Conservation (phyloP, 2,888 invertebrate species). For the Pandemis corylana region DNA sequence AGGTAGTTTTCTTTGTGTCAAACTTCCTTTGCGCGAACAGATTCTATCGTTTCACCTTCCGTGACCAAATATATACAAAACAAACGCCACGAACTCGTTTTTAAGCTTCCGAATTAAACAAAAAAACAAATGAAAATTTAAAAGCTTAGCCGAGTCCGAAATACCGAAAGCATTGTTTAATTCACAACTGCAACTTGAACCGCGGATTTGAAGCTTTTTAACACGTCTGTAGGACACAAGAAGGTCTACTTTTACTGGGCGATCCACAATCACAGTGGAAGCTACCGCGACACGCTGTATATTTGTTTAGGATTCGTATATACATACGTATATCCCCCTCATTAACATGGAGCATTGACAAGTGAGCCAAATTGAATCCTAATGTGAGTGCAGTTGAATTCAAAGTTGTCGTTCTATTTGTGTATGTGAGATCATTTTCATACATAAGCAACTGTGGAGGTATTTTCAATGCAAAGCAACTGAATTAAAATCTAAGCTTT, state of each 20-base stretch:
- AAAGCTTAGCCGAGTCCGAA: conserved; percentile 54
- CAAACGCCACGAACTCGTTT: conserved; percentile 27
- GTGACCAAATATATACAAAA: conserved; percentile 10
- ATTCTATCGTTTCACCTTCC: neutral
- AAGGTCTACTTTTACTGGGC: conserved; percentile 61
- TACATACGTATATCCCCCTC: conserved; percentile 63
- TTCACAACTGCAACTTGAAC: conserved; percentile 52
- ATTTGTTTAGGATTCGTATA: conserved; percentile 74
- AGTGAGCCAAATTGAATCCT: conserved; percentile 60
- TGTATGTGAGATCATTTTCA: conserved; percentile 46
- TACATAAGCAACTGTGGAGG: conserved; percentile 18
- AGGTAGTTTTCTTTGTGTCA: too few relatives aligned
- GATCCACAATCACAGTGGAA: conserved; percentile 60
- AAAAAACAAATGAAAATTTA: conserved; percentile 38
- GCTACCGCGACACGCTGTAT: conserved; percentile 74
- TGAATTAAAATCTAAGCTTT: too few relatives aligned
- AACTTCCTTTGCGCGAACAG: too few relatives aligned
- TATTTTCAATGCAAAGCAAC: too few relatives aligned
- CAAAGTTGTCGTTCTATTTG: conserved; percentile 53
- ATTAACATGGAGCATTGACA: conserved; percentile 63
- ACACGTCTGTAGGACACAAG: conserved; percentile 44
- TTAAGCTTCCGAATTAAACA: conserved; percentile 25
- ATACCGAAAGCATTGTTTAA: conserved; percentile 60
- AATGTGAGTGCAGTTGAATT: conserved; percentile 53
- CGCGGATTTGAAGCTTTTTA: conserved; percentile 42